Evolutionary conservation across 2,113 vertebrate genomes (phyloP).

Genomic region (Vanacampus margaritifer): DNA sequence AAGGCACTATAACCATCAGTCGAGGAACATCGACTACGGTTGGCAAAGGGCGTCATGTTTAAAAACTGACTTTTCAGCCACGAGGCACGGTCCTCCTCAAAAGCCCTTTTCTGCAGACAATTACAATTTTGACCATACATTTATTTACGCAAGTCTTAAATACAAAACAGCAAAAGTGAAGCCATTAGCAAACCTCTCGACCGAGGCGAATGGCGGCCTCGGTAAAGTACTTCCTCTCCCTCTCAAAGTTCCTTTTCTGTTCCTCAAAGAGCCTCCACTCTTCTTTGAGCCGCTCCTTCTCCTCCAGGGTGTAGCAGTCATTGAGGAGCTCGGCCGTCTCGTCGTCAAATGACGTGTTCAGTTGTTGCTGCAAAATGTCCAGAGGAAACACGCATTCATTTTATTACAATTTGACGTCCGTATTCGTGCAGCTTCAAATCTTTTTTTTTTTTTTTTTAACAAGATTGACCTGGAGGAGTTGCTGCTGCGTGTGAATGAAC

Average conservation of each 20-base stretch:
- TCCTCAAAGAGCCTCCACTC: constrained; percentile 92
- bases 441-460: not conserved
- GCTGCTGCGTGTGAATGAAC: constrained; percentile 92
- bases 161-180: not conserved
- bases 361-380: constrained; percentile 77
- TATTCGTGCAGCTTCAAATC: not conserved
- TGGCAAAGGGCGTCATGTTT: constrained; percentile 84
- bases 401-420: not conserved
- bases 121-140: not conserved
- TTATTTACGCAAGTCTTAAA: not conserved
- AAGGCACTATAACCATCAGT: constrained; percentile 81
- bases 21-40: constrained; percentile 80
- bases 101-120: constrained; percentile 80
- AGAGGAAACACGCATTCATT: not conserved
- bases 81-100: constrained; percentile 86
- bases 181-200: constrained; percentile 79
- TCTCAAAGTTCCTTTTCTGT: constrained; percentile 93
- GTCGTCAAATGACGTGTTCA: constrained; percentile 84
- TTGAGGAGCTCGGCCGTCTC: constrained; percentile 85
- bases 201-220: constrained; percentile 94
- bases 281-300: constrained; percentile 91
- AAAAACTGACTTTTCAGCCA: constrained; percentile 97
- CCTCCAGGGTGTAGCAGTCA: constrained; percentile 91
- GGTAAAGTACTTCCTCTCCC: constrained; percentile 89
- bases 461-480: constrained; percentile 83